Base-by-base conservation (phyloP, 2,113 vertebrate species). In the Phylloscopus trochiloides region DNA sequence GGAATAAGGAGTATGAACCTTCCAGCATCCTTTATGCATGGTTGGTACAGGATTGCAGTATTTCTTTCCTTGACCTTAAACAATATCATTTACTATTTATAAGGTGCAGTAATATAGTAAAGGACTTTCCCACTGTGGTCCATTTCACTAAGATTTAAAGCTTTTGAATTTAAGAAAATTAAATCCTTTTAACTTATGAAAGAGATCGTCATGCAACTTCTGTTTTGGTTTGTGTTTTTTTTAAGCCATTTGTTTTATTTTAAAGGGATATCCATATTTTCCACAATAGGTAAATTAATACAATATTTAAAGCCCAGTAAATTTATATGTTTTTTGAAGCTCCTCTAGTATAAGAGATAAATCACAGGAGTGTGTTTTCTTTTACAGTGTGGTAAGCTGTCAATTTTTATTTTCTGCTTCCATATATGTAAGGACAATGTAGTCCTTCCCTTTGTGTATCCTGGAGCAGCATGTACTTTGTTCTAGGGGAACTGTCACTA, bases 81-180 rank as follows among this genome's bases (percentile, higher is more conserved):
- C 3, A 9, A 19, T 78, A 84, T 68, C 17, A 54, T 92, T 97
- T 94, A 87, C 47, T 97, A 73, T 97, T 96, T 97, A 90, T 96
- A 75, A 92, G 50, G 63, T 90, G 50, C 54, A 89, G 32, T 75
- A 82, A 65, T 87, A 34, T 88, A 34, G 43, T 94, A 94, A 95
- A 94, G 47, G 57, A 6, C 68, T 91, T 96, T 96, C 91, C 84
- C 83, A 74, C 83, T 96, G 93, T 96, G 90, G 82, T 75, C 52
- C 81, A 36, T 90, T 93, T 74, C 78, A 80, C 67, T 79, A 88
- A 93, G 77, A 95, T 97, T 92, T 91, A 95, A 91, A 74, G 68
- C 51, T 91, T 95, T 74, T 81, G 21, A 80, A 71, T 84, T 66
- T 62, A 74, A 88, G 71, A 76, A 81, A 84, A 96, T 79, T 36